These are phyloP conservation scores for Omphaloscelis lunosa DNA, from an alignment of 2,888 invertebrate genomes.

Conservation along the genomic window DNA sequence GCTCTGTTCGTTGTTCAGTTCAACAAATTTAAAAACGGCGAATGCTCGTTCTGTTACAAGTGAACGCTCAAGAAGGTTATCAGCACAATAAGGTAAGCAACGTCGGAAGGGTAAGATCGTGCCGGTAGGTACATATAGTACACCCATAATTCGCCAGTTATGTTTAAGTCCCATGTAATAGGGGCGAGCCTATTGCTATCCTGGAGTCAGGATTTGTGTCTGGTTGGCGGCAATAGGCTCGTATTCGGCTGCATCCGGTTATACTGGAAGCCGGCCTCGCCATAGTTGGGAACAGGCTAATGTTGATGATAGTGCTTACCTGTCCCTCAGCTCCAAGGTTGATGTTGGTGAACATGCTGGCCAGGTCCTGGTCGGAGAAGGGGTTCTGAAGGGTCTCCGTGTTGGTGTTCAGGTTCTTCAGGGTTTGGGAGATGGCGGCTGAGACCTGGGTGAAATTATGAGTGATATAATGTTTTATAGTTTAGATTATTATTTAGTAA, in stretches of 20 bases:
- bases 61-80: too few species aligned
- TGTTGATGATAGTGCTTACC: conserved; percentile 31
- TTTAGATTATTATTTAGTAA: too few species aligned
- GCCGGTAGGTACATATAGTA: not conserved
- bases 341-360: conserved; percentile 93
- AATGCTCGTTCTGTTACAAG: too few species aligned
- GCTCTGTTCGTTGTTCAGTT: too few species aligned
- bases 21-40: too few species aligned
- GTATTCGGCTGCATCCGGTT: not conserved
- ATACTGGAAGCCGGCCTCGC: not conserved
- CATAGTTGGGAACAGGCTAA: too few species aligned
- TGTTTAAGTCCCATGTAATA: not conserved
- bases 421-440: conserved; percentile 86
- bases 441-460: conserved; percentile 78
- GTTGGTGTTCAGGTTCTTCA: conserved; percentile 88
- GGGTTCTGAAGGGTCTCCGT: conserved; percentile 91
- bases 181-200: not conserved
- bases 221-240: not conserved
- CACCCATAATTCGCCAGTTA: not conserved
- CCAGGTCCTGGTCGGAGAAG: conserved; percentile 93
- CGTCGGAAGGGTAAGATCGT: not conserved
- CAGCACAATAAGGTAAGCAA: not conserved
- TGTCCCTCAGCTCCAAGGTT: conserved; percentile 80
- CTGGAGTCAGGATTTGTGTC: not conserved
- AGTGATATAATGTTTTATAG: too few species aligned